Base-by-base conservation (phyloP, 2,888 invertebrate genomes). In the Tubiluchus corallicola region DNA sequence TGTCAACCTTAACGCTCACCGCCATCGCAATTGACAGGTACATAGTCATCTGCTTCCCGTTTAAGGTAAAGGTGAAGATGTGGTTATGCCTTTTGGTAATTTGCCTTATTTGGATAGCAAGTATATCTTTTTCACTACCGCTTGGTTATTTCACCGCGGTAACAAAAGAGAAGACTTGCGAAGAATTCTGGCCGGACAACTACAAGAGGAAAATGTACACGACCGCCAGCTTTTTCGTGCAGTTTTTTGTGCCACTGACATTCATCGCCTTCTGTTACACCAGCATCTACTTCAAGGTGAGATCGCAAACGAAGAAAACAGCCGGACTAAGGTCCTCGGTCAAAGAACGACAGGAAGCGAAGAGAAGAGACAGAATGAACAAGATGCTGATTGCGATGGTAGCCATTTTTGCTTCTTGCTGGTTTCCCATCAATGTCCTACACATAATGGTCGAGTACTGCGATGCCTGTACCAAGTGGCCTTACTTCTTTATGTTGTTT, bases 301-400 rank as follows among this genome's bases (percentile, higher is more conserved):
- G 29, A 9, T n/a, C 9, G n/a, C 29, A 29, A n/a, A n/a, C 29
- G 29, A 29, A 29, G 29, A 29, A 29, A n/a, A 9, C 9, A 9
- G 29, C n/a, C n/a, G 29, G 29, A 9, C 29, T 9, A n/a, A 9
- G 29, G 9, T 79, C 79, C 45, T 76, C 81, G n/a, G 74, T 79
- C 4, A 79, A 83, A 55, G 88, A 88, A 60, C 87, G 87, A 59
- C 74, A 79, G 15, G 94, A 92, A 59, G 75, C 88, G 43, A 81
- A 82, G 56, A 71, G 92, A 45, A 90, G 92, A 59, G 74, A 81
- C 44, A 72, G 87, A 37, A 92, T 94, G 4, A 92, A 96, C 64
- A 76, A 85, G 52, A 98, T 96, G 96, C 68, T 98, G 47, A 88
- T 96, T 48, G 82, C 87, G 2, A 98, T 98, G 96, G 96, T 73